phyloP scores from a whole-genome alignment of 2,888 invertebrate genomes.

The Caenorhabditis macrosperma region DNA sequence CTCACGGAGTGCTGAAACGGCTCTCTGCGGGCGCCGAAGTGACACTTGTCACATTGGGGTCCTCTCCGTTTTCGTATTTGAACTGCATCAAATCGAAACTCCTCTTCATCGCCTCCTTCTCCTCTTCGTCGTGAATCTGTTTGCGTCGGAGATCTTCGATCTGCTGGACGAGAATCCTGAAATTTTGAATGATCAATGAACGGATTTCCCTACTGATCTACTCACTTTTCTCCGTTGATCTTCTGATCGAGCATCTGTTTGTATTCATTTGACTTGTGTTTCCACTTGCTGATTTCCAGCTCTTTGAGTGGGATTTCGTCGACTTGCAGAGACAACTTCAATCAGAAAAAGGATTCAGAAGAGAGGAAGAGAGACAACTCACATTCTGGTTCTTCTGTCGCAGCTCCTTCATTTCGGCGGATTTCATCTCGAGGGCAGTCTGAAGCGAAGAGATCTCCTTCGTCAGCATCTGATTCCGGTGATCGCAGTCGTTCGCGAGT shows the following conservation, averaged over 20 bases:
- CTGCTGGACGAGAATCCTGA: slow-evolving; percentile 68
- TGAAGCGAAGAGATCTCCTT: slow-evolving; percentile 73
- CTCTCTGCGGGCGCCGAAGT: slow-evolving; percentile 46
- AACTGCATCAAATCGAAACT: slow-evolving; percentile 67
- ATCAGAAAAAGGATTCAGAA: background rate
- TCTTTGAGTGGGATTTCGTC: slow-evolving; percentile 76
- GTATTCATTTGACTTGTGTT: slow-evolving; percentile 91
- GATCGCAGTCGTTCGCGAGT: slow-evolving; percentile 68
- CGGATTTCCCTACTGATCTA: too few relatives aligned
- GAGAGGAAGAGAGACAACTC: background rate
- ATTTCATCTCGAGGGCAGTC: slow-evolving; percentile 72
- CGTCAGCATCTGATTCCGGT: slow-evolving; percentile 70
- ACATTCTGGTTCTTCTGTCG: slow-evolving; percentile 69
- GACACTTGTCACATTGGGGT: slow-evolving; percentile 41
- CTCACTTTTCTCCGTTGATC: slow-evolving; percentile 85
- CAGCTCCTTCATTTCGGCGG: slow-evolving; percentile 73
- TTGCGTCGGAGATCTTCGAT: slow-evolving; percentile 68
- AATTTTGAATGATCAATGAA: background rate
- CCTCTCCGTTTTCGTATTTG: slow-evolving; percentile 64
- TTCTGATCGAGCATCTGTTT: slow-evolving; percentile 86
- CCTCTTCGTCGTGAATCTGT: slow-evolving; percentile 62
- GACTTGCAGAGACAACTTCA: slow-evolving; percentile 66
- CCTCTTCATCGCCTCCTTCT: slow-evolving; percentile 64
- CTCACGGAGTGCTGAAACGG: slow-evolving; percentile 52
- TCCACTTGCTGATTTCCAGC: slow-evolving; percentile 85